Base-by-base conservation (phyloP, 2,888 invertebrate genomes). In the Teleogryllus oceanicus region DNA sequence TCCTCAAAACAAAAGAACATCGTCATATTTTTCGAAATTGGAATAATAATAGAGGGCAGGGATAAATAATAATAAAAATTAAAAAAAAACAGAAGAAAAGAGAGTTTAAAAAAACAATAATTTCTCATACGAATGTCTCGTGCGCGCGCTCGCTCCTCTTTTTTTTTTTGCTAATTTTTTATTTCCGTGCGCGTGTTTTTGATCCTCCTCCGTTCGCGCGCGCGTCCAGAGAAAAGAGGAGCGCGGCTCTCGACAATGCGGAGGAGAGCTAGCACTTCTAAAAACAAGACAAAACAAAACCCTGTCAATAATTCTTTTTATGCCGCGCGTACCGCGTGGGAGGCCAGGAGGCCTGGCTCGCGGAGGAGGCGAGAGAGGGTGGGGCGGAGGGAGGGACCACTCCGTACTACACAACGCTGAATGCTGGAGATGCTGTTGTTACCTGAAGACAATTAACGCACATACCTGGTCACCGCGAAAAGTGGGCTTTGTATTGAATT, bases 11-110 rank as follows among this genome's bases (percentile, higher is more conserved):
- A 81, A 79, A 81, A 77, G 78, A 74, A 75, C 21, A 74, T 50
- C 74, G 74, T 78, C 77, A 51, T 78, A 78, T 79, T 81, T 78
- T 75, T 74, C 37, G 11, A 78, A 81, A 79, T 75, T 81, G 81
- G 79, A 81, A 79, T 81, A 79, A 81, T 78, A 81, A 79, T 79
- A 81, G 79, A 21, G 50, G 62, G 50, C 77, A 50, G 50, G 77
- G 49, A 77, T 77, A 77, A 77, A 77, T 77, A 77, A 77, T 77
- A 62, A 62, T 62, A 62, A 13, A 62, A 62, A 18, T 77, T 77
- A 50, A n/a, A 50, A 77, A 50, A 37, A 50, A 37, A 50, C 77
- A 20, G 18, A 49, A 77, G 49, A 77, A 49, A 77, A 16, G 62
- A 62, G n/a, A 62, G 62, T 13, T 12, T 49, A 24, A 50, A 24